A percentile compares a stretch with the other conserved stretches of the same genome.
phyloP scores from a whole-genome alignment of 2,888 invertebrate species.

The Eueremaeus valkanovi region DNA sequence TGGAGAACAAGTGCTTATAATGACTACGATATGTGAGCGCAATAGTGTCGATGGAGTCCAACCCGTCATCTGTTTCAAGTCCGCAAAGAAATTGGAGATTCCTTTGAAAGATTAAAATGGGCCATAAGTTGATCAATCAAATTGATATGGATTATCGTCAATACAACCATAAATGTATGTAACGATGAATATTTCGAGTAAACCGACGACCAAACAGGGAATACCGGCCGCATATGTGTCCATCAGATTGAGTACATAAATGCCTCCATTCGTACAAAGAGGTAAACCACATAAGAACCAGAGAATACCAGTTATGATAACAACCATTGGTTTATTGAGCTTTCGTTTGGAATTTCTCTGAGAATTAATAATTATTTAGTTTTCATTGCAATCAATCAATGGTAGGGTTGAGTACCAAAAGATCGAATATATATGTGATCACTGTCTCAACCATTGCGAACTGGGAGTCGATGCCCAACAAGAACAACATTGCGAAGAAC shows the following conservation, averaged over 20 bases:
- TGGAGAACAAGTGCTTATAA: conserved; percentile 44
- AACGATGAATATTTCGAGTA: conserved; percentile 44
- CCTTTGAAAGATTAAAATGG: conserved; percentile 38
- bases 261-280: conserved; percentile 44
- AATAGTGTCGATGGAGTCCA: conserved; percentile 44
- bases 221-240: conserved; percentile 46
- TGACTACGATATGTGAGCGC: conserved; percentile 44
- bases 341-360: conserved; percentile 43
- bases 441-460: conserved; percentile 47
- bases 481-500: conserved; percentile 47
- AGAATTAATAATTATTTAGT: not conserved
- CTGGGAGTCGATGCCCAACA: conserved; percentile 47
- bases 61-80: conserved; percentile 45
- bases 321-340: conserved; percentile 44
- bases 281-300: conserved; percentile 46
- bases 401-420: conserved; percentile 11
- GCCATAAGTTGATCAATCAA: not conserved
- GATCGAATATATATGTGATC: conserved; percentile 46
- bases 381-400: not conserved
- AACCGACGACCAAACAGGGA: conserved; percentile 45
- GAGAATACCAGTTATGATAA: conserved; percentile 35
- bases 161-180: conserved; percentile 45
- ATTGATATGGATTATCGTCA: too few relatives aligned
- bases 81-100: conserved; percentile 43
- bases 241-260: conserved; percentile 45